phyloP scores from a whole-genome alignment of 2,113 vertebrate species.

The Orycteropus afer region DNA sequence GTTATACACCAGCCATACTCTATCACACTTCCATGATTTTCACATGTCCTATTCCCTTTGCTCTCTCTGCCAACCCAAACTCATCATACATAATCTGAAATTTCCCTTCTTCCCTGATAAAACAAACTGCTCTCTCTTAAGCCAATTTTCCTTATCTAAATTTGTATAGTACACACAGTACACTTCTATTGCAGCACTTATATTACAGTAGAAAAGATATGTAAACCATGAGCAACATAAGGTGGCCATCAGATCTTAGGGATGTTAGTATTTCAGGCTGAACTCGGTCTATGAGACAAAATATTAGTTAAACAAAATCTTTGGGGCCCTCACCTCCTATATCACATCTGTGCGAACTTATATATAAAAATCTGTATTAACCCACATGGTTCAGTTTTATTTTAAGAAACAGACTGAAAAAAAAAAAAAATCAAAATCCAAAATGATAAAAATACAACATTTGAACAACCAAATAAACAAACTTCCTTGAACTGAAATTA shows the following conservation, averaged over 20 bases:
- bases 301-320: background rate
- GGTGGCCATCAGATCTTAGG: background rate
- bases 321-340: background rate
- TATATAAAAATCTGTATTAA: background rate
- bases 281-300: background rate
- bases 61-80: background rate
- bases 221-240: background rate
- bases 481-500: no score
- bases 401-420: background rate
- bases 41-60: background rate
- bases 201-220: background rate
- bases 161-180: background rate
- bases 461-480: background rate
- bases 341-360: background rate
- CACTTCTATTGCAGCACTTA: background rate
- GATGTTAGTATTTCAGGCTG: background rate
- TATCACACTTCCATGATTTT: background rate
- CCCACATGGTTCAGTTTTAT: background rate
- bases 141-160: background rate
- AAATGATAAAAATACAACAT: background rate
- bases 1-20: background rate
- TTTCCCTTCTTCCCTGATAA: background rate
- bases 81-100: background rate
- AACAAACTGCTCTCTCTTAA: background rate
- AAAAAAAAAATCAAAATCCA: background rate